phyloP scores from a whole-genome alignment of 2,888 invertebrate genomes.

The Nemapogon koenigi region DNA sequence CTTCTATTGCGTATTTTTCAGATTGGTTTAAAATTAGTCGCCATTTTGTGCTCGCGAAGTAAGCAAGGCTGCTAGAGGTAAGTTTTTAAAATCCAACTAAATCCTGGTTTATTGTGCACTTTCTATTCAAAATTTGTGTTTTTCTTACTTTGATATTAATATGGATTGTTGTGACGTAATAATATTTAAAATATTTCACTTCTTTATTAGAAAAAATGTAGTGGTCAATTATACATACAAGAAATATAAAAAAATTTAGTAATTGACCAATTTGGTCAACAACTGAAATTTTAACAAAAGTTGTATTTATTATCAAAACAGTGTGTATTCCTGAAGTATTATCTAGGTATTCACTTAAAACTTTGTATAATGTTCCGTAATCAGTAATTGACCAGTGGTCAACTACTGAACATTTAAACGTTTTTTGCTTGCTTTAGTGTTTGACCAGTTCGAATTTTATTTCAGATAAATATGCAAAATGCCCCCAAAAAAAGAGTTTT shows the following conservation, averaged over 20 bases:
- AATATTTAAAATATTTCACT: neutral
- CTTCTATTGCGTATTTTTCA: too few species aligned
- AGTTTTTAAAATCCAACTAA: too few species aligned
- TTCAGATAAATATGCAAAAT: neutral
- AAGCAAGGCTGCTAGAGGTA: too few species aligned
- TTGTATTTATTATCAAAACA: neutral
- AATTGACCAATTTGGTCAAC: neutral
- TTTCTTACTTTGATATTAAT: neutral
- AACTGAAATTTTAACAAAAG: neutral
- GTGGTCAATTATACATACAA: neutral
- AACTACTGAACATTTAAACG: neutral
- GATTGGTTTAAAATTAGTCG: neutral
- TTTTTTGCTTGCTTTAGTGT: neutral
- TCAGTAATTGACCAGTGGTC: constrained; percentile 4
- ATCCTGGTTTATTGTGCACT: too few species aligned
- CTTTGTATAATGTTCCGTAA: too few species aligned
- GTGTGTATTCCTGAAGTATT: neutral
- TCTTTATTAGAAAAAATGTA: neutral
- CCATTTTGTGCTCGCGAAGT: too few species aligned
- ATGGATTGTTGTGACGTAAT: neutral
- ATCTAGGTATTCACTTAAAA: too few species aligned
- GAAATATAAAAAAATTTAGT: neutral
- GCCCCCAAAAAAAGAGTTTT: neutral
- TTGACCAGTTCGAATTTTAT: constrained; percentile 2
- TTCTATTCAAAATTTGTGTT: too few species aligned